phyloP scores from a whole-genome alignment of 2,797 vertebrate species.

The Euphonia xanthogaster region DNA sequence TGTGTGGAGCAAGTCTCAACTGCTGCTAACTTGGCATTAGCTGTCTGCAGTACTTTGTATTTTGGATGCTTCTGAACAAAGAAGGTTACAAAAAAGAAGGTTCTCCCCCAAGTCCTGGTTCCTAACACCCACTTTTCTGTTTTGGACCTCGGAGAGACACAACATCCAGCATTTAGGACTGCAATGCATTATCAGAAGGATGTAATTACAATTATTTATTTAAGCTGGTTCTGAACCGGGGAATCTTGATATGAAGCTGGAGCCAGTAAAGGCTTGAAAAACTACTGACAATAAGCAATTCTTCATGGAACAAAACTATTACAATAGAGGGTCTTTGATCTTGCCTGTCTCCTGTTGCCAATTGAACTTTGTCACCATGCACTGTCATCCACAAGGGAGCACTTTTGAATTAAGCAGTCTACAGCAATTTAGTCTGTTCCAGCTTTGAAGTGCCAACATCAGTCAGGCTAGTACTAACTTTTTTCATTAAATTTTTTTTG shows the following conservation, averaged over 20 bases:
- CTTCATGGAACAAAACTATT: constrained; percentile 96
- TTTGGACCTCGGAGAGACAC: background rate
- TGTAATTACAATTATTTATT: constrained; percentile 69
- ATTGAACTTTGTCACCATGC: constrained; percentile 95
- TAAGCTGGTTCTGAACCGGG: constrained; percentile 56
- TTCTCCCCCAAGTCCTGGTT: background rate
- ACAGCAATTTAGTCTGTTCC: constrained; percentile 90
- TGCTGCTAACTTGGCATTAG: background rate
- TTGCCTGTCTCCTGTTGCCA: constrained; percentile 89
- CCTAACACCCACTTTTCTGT: background rate
- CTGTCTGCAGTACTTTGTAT: background rate
- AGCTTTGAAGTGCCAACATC: constrained; percentile 94
- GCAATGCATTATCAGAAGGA: constrained; percentile 39
- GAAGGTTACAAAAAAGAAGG: background rate
- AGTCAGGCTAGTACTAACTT: constrained; percentile 82
- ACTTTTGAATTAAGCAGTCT: constrained; percentile 95
- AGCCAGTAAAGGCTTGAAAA: constrained; percentile 89
- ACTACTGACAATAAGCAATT: constrained; percentile 93
- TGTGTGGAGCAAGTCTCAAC: constrained; percentile 14
- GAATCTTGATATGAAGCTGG: constrained; percentile 77
- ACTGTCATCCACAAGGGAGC: constrained; percentile 91
- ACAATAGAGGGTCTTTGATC: constrained; percentile 96
- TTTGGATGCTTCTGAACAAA: background rate
- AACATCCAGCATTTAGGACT: background rate
- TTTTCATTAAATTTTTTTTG: constrained; percentile 79